Evolutionary conservation across 2,797 vertebrate genomes (phyloP), one percentile per base, ranked within the genome.

Genomic region (Gymnothorax javanicus): DNA sequence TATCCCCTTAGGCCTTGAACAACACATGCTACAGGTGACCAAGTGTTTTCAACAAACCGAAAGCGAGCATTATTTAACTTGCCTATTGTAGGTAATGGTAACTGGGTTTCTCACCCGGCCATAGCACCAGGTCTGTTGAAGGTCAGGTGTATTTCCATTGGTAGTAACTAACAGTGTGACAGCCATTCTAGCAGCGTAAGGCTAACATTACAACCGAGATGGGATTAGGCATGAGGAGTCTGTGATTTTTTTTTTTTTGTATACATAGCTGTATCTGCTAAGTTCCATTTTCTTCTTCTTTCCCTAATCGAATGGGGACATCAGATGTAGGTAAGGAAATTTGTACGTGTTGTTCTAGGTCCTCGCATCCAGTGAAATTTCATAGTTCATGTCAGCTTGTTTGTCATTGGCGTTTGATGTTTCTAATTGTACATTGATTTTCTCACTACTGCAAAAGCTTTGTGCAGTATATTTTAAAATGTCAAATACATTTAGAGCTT

Each of bases 311-410:
- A 87, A 86, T 90, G 85, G 87, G 89, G 81, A 87, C 83, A 77
- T 85, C 89, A 90, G 89, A 92, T 91, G 89, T 89, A 88, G 89
- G 91, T 91, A 90, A 92, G 89, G 56, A 90, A 60, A 87, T 52
- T 87, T 86, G 54, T 82, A 27, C 50, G 25, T 83, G 59, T 56
- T 23, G 77, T 73, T 25, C 43, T 20, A 56, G 84, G 7, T 82
- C 6, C 20, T 81, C 13, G 8, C 57, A 84, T 89, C 77, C 1
- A 59, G 86, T 87, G 79, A 89, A 54, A 20, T n/a, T 84, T 84
- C 43, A 67, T n/a, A 33, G 52, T n/a, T n/a, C 33, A 50, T 84
- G 33, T 64, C 25, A 11, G 50, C 8, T n/a, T n/a, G 20, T 54
- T 52, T 69, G 64, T 85, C 60, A 25, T 77, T 86, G 62, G 77